Base-by-base conservation (phyloP, 2,113 vertebrate species). In the Grus americana region DNA sequence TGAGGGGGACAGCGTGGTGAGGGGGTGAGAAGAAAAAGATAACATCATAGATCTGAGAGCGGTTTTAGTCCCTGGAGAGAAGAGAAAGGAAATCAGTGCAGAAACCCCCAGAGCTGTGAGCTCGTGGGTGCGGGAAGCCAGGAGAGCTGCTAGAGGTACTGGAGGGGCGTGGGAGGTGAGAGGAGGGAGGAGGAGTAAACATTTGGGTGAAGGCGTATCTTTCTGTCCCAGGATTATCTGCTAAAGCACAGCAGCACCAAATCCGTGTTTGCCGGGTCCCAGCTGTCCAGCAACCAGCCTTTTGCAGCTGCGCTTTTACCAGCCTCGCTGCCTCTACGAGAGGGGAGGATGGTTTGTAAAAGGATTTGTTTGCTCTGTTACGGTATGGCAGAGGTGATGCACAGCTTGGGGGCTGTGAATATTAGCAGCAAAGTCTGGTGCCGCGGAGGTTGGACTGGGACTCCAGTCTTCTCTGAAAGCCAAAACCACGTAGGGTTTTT, bases 171-270 rank as follows among this genome's bases (percentile, higher is more conserved):
- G 81, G 96, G 93, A 97, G 58, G 92, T 91, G 96, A 96, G 79
- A 93, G 95, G 86, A 86, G 80, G 62, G 95, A 95, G 87, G 95
- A 93, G 95, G 79, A 94, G 81, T 82, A 93, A 95, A 93, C 93
- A 91, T 90, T 62, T 88, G 91, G 66, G 67, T 82, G 92, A 85
- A 97, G 78, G 49, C 40, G 3, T 29, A 11, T 73, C 57, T 70
- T 87, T 91, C 66, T 76, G 23, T 88, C 91, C 80, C 80, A 88
- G 83, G 61, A 72, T 91, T 89, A 58, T 89, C 68, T 93, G 86
- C 89, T 70, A 5, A 40, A 72, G 50, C 1, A 5, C 74, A 79
- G 84, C 91, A 76, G 87, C 1, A 5, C 81, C 91, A 86, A 86
- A 20, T 40, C 67, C 3, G 0, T 70, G 74, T 65, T 40, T 82